These are phyloP conservation scores for Dromiciops gliroides DNA, from an alignment of 2,113 vertebrate species.

Conservation along the genomic window DNA sequence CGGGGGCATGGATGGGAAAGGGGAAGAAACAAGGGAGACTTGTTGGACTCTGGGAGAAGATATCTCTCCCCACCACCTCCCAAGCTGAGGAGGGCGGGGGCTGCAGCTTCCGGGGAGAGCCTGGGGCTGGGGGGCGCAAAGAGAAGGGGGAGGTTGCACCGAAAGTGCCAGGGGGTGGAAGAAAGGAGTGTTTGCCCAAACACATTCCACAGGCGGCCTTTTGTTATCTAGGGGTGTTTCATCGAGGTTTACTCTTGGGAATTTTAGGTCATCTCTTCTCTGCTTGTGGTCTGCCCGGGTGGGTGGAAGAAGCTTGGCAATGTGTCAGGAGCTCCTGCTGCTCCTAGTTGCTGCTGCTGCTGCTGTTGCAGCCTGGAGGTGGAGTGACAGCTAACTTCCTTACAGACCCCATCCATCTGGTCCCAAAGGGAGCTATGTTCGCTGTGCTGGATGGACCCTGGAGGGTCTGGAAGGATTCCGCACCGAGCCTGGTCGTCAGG, in stretches of 20 bases:
- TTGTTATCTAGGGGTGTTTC: neutral
- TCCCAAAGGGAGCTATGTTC: neutral
- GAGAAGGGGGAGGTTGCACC: conserved; percentile 1
- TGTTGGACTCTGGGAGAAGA: neutral
- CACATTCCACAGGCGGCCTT: neutral
- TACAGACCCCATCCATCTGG: too few species aligned
- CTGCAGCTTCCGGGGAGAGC: neutral
- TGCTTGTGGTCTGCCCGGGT: neutral
- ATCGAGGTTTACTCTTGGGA: conserved; percentile 8
- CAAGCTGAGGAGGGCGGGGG: neutral
- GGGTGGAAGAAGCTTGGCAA: neutral
- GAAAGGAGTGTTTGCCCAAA: neutral
- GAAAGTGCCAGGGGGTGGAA: conserved; percentile 32
- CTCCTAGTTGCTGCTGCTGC: neutral
- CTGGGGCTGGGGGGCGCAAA: conserved; percentile 25
- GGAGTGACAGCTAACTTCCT: conserved; percentile 18
- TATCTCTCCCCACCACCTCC: neutral
- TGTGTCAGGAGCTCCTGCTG: neutral
- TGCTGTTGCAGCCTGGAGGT: neutral
- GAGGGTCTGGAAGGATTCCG: neutral
- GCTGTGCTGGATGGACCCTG: neutral
- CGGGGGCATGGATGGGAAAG: neutral
- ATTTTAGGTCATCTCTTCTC: neutral
- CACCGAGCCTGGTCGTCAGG: neutral
- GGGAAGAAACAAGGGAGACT: neutral